Conservation (phyloP, 2,797 vertebrate species). For the Stomatorhinus walkeri region DNA sequence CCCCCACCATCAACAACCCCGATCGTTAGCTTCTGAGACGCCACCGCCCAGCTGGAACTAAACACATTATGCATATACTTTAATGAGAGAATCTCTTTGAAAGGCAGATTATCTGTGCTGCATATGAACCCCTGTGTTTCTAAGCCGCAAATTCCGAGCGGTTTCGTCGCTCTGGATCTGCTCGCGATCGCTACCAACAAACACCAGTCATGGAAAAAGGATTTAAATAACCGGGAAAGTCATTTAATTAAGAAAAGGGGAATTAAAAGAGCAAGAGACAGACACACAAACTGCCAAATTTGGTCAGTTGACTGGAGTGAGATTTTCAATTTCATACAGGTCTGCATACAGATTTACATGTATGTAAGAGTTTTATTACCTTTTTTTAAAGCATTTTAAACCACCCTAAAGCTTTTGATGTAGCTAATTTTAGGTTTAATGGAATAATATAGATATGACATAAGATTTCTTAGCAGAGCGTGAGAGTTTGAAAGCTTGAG, state of each 20-base stretch:
- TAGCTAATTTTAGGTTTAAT: background rate
- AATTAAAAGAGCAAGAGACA: background rate
- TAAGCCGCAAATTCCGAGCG: background rate
- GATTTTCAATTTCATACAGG: background rate
- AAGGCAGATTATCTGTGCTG: background rate
- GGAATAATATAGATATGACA: background rate
- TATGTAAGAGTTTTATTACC: background rate
- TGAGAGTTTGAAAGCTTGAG: background rate
- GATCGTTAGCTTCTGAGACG: background rate
- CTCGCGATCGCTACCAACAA: slow-evolving; percentile 41
- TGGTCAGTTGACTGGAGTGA: background rate
- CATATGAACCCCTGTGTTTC: background rate
- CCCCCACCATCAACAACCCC: background rate
- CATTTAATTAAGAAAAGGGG: background rate
- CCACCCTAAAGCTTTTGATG: background rate
- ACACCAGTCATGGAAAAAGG: background rate
- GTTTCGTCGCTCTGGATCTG: background rate
- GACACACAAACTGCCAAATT: background rate
- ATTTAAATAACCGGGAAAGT: background rate
- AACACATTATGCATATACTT: background rate
- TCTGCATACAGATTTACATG: background rate
- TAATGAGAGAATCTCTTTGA: slow-evolving; percentile 3
- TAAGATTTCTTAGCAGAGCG: background rate
- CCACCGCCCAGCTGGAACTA: background rate
- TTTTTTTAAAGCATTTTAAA: background rate